Conservation (phyloP, 2,113 vertebrate genomes). For the Cinclus cinclus region DNA sequence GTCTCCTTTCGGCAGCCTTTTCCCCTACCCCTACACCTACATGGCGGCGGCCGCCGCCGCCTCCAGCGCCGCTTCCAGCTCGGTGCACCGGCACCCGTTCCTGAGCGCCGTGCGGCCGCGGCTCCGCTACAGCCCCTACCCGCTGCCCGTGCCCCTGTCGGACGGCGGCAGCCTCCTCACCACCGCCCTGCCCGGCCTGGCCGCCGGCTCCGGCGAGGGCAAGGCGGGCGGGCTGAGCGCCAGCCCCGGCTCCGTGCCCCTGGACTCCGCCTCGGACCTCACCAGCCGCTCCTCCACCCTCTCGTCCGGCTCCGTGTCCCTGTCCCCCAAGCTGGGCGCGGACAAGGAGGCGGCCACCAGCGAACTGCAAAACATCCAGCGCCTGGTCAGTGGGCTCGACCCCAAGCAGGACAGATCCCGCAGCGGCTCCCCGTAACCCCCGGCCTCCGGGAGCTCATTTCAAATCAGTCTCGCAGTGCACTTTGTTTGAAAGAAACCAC, state of each 20-base stretch:
- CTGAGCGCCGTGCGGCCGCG: constrained; percentile 90
- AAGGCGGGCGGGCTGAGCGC: constrained; percentile 78
- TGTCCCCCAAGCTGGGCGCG: constrained; percentile 87
- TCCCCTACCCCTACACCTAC: constrained; percentile 96
- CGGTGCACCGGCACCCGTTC: constrained; percentile 91
- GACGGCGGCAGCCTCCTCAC: constrained; percentile 87
- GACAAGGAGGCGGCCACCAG: constrained; percentile 89
- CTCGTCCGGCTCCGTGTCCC: constrained; percentile 85
- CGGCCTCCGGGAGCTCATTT: constrained; percentile 57
- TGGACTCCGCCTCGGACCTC: constrained; percentile 93
- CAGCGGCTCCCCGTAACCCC: constrained; percentile 83
- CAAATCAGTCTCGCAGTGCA: constrained; percentile 74
- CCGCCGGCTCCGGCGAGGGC: constrained; percentile 67
- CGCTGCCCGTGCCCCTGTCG: constrained; percentile 85
- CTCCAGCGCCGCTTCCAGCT: constrained; percentile 79
- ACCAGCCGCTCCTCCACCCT: constrained; percentile 90
- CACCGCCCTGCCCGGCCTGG: constrained; percentile 81
- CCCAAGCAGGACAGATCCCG: constrained; percentile 88
- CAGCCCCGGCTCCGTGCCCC: constrained; percentile 83
- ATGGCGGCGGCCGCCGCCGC: constrained; percentile 91
- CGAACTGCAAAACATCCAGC: constrained; percentile 96
- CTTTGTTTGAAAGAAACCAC: constrained; percentile 70
- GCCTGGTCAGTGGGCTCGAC: constrained; percentile 93
- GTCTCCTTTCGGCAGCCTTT: constrained; percentile 93
- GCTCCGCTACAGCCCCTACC: constrained; percentile 95